phyloP scores from a whole-genome alignment of 2,113 vertebrate genomes.

The Bettongia penicillata region DNA sequence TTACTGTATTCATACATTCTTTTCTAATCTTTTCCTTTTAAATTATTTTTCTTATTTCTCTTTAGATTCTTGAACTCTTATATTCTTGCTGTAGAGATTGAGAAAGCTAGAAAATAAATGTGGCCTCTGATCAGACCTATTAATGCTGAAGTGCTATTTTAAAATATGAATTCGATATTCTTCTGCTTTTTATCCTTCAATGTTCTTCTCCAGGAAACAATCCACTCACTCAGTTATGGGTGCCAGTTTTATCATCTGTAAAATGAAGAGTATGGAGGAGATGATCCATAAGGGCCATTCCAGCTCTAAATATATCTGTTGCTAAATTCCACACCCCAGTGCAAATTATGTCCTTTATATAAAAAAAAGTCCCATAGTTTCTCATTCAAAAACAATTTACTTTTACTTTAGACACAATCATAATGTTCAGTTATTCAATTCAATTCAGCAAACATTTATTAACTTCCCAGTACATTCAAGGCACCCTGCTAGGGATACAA shows the following conservation, averaged over 20 bases:
- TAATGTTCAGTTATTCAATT: background rate
- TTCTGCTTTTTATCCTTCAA: background rate
- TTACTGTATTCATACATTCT: conserved; percentile 34
- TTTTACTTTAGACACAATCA: conserved; percentile 42
- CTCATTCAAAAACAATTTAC: background rate
- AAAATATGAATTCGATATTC: conserved; percentile 35
- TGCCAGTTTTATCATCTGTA: background rate
- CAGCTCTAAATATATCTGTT: background rate
- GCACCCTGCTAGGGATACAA: background rate
- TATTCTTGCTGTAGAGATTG: background rate
- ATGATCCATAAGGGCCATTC: background rate
- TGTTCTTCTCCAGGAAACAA: background rate
- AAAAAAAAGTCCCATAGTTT: background rate
- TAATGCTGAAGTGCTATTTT: conserved; percentile 29
- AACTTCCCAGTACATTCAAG: background rate
- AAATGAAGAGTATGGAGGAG: background rate
- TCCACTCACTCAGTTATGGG: background rate
- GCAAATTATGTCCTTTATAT: background rate
- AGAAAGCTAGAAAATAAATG: conserved; percentile 45
- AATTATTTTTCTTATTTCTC: conserved; percentile 55
- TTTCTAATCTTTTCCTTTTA: conserved; percentile 55
- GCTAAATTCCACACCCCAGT: background rate
- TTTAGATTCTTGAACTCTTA: conserved; percentile 47
- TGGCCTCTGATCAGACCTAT: background rate
- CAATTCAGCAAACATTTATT: background rate